Evolutionary conservation across 2,113 vertebrate species (phyloP).

Genomic region (Urocitellus parryii): DNA sequence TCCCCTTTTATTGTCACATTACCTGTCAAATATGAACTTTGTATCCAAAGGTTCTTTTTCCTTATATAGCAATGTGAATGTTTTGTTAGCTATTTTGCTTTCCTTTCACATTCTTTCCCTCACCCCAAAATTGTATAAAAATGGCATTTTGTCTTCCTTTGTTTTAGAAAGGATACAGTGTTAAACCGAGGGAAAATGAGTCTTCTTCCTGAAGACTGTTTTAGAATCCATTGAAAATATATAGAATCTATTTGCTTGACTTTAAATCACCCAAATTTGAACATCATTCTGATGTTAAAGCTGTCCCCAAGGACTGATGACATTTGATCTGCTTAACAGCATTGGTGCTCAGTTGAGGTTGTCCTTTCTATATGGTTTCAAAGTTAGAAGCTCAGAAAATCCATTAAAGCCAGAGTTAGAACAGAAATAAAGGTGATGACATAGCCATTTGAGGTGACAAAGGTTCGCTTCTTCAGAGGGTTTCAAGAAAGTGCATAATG

Average conservation of each 20-base stretch:
- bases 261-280: constrained; percentile 66
- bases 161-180: constrained; percentile 56
- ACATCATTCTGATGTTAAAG: constrained; percentile 69
- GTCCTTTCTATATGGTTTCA: constrained; percentile 67
- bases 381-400: constrained; percentile 77
- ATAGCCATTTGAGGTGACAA: constrained; percentile 77
- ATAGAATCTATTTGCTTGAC: constrained; percentile 67
- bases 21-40: constrained; percentile 85
- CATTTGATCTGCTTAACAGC: constrained; percentile 75
- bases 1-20: constrained; percentile 81
- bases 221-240: constrained; percentile 77
- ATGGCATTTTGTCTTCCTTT: constrained; percentile 67
- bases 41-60: constrained; percentile 76
- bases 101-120: constrained; percentile 48
- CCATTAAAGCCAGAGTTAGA: constrained; percentile 80
- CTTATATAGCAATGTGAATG: constrained; percentile 78
- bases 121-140: constrained; percentile 55
- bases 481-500: constrained; percentile 75
- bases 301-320: constrained; percentile 68
- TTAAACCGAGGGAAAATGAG: constrained; percentile 43
- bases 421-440: constrained; percentile 77
- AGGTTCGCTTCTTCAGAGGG: constrained; percentile 78
- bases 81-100: constrained; percentile 74
- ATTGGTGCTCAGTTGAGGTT: constrained; percentile 61
- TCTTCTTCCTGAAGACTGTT: constrained; percentile 56